phyloP scores from a whole-genome alignment of 2,888 invertebrate species.

The Pogonocherus hispidulus region DNA sequence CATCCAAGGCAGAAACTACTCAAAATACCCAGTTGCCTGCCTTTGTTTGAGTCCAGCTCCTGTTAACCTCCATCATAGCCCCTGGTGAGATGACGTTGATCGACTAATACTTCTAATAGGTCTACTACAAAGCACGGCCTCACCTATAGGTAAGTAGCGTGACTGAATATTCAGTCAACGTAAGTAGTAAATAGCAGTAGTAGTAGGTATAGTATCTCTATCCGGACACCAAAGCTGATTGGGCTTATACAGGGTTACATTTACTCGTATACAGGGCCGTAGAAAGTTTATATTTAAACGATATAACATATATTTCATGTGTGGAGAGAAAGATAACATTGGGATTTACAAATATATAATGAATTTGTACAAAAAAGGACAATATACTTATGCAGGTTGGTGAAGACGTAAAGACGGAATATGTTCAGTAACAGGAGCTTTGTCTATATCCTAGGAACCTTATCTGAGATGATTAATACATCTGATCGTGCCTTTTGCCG shows the following conservation, averaged over 20 bases:
- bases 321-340: too few relatives aligned
- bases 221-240: constrained; percentile 31
- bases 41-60: constrained; percentile 42
- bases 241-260: constrained; percentile 5
- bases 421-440: too few relatives aligned
- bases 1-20: constrained; percentile 68
- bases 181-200: too few relatives aligned
- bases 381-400: too few relatives aligned
- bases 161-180: too few relatives aligned
- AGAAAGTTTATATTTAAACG: neutral
- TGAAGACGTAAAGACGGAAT: too few relatives aligned
- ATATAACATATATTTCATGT: too few relatives aligned
- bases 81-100: constrained; percentile 33
- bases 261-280: neutral
- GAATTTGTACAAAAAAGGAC: too few relatives aligned
- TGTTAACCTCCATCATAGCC: neutral
- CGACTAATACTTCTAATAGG: constrained; percentile 37
- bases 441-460: too few relatives aligned
- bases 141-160: constrained; percentile 18
- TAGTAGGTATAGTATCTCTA: constrained; percentile 13
- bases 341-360: too few relatives aligned
- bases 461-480: too few relatives aligned
- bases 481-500: too few relatives aligned
- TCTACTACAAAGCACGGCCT: constrained; percentile 29
- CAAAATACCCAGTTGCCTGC: constrained; percentile 60